Evolutionary conservation across 1,140 invertebrate species (phyloP), one percentile per base, ranked within the genome.

Genomic region (Lepidurus packardi): DNA sequence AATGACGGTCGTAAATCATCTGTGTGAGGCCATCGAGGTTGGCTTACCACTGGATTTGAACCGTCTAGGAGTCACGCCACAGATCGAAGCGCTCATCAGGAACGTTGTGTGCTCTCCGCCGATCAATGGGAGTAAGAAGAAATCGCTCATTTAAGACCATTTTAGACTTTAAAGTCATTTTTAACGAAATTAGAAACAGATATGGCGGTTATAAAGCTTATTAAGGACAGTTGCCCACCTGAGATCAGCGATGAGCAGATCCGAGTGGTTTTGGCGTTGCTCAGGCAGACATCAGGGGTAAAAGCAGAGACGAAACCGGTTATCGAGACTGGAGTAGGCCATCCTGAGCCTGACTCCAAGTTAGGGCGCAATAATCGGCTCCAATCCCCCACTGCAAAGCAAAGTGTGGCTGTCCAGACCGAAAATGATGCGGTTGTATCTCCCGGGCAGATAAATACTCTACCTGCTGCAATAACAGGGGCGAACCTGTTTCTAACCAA

Each of bases 241-340:
- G 80, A 84, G 74, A 80, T 86, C 0, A 83, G 83, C 44, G 86
- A 82, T 43, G 83, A 84, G 78, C 85, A 86, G 47, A 85, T 86
- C 34, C 85, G 84, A 80, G 65, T 84, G 73, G 82, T 85, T 0
- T 9, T 65, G 53, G 21, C 53, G 0, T 65, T 65, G 2, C 1
- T 65, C 6, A 65, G 21, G 21, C 1, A 21, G 13, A 16, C 16
- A 65, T 21, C 7, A n/a, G 53, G 53, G 6, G 16, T 65, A 21
- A 65, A 16, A 7, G 53, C 16, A 65, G 13, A n/a, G 21, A 65
- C 8, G 53, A 65, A 65, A 65, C 3, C 34, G 3, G 34, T 4
- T 4, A 4, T 2, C 34, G 34, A 34, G 34, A 34, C 2, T 34
- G 34, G 3, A 3, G 34, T 2, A 34, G 34, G 34, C 34, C 34